Evolutionary conservation across 2,888 invertebrate genomes (phyloP), one percentile per base, ranked within the genome.

Genomic region (Ischnus inquisitorius): DNA sequence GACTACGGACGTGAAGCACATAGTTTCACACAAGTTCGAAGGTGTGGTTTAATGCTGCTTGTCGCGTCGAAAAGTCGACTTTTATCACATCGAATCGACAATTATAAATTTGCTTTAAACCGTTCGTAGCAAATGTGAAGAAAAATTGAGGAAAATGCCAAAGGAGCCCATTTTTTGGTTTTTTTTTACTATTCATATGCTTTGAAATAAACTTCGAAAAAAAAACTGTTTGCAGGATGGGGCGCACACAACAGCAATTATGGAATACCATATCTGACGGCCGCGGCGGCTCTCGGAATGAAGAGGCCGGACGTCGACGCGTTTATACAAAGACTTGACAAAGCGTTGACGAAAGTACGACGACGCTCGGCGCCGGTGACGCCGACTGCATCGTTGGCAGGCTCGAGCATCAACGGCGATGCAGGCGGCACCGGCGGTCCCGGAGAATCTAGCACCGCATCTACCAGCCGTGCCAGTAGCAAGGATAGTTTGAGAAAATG

Each of bases 201-300:
- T n/a, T n/a, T n/a, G 46, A 5, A 28, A n/a, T 3, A n/a, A 28
- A n/a, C n/a, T n/a, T n/a, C 34, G 8, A 46, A 2, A 39, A 6
- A 16, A 25, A 48, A 48, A 46, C 41, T 75, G 39, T 87, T 87
- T 90, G 22, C 88, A 96, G 96, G 96, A 77, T 97, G 96, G 95
- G 97, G 97, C 67, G 95, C 96, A 10, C 97, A 97, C 92, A 94
- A 94, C 86, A 94, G 95, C 88, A 93, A 94, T 86, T 95, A 95
- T 88, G 94, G 95, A 12, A 93, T 94, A 82, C 95, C 96, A 1
- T 97, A 97, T 91, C 93, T 97, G 86, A 97, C 97, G 3, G 96
- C 96, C 69, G 97, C 97, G 16, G 96, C 97, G 2, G 95, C 96
- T 5, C 93, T 97, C 48, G 97, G 97, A 3, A 95, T 97, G 92